These are phyloP conservation scores for Microcebus griseorufus DNA, from an alignment of 2,113 vertebrate genomes.

Conservation along the genomic window DNA sequence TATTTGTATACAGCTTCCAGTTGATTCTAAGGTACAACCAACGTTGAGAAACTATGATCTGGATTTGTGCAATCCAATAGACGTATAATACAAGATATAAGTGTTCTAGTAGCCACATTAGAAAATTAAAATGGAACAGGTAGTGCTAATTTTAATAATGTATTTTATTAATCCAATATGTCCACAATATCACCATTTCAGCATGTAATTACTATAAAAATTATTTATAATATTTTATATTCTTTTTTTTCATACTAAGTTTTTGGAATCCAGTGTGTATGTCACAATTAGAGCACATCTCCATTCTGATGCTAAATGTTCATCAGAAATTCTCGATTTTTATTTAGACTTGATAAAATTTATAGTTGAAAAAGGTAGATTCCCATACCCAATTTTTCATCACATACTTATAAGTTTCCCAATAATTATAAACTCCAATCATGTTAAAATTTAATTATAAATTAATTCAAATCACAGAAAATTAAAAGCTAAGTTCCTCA, in stretches of 20 bases:
- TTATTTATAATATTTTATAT: neutral
- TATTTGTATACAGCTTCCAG: neutral
- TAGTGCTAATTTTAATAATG: neutral
- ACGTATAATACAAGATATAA: neutral
- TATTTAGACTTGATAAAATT: neutral
- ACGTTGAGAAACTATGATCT: neutral
- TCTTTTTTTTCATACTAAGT: neutral
- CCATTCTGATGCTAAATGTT: neutral
- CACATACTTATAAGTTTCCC: neutral
- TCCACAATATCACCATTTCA: neutral
- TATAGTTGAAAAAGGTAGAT: neutral
- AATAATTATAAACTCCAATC: neutral
- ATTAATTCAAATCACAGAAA: neutral
- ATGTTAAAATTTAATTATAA: neutral
- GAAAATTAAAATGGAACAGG: neutral
- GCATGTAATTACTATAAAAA: neutral
- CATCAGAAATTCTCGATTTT: neutral
- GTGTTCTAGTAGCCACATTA: neutral
- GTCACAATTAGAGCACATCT: neutral
- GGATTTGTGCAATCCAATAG: neutral
- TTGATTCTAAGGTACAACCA: neutral
- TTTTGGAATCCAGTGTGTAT: neutral
- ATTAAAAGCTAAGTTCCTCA: neutral
- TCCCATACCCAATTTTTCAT: neutral
- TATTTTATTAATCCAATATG: neutral